phyloP scores from a whole-genome alignment of 2,113 vertebrate genomes.

The Microtus montanus region DNA sequence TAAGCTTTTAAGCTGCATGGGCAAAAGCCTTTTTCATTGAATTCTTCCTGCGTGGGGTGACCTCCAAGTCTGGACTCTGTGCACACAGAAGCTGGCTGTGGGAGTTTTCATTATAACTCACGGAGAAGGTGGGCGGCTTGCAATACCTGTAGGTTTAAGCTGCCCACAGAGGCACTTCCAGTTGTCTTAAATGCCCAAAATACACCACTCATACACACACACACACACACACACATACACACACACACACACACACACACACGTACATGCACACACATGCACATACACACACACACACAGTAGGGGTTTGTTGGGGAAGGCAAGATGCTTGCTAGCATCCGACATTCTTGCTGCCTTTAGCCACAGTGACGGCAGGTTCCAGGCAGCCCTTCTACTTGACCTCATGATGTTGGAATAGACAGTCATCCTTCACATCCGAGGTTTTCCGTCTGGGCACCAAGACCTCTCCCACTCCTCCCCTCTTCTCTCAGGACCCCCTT shows the following conservation, averaged over 20 bases:
- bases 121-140: neutral
- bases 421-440: conserved; percentile 14
- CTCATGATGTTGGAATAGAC: neutral
- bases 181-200: neutral
- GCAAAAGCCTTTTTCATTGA: neutral
- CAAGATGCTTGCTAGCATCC: neutral
- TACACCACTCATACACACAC: neutral
- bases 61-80: neutral
- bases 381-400: neutral
- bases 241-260: neutral
- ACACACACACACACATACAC: neutral
- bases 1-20: neutral
- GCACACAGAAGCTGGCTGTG: neutral
- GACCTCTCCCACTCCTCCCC: neutral
- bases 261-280: no score
- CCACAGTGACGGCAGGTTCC: neutral
- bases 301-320: neutral
- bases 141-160: neutral
- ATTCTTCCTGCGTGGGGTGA: neutral
- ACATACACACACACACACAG: neutral
- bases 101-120: neutral
- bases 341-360: neutral
- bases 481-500: neutral
- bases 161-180: neutral
- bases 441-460: neutral